Evolutionary conservation across 2,888 invertebrate species (phyloP), one percentile per base, ranked within the genome.

Genomic region (Yponomeuta malinellus): DNA sequence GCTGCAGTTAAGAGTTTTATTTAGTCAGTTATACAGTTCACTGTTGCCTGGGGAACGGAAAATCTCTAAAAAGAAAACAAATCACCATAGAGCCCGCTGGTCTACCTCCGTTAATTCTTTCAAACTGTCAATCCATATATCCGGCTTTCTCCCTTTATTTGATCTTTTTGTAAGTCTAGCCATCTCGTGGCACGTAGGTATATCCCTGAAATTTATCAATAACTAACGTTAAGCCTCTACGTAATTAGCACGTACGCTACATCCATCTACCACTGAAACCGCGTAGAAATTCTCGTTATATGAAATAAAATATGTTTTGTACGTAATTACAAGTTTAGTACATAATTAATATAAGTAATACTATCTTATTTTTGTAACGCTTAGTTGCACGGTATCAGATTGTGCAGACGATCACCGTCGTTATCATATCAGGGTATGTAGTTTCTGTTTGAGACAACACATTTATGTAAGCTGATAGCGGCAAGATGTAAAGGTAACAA

Each of bases 391-490:
- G 29, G 15, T 37, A 67, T 67, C 67, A 67, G n/a, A 43, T 37
- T 37, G 67, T 43, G n/a, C 67, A 37, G 33, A 67, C 31, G n/a
- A 64, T 64, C 64, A 8, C 37, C 59, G 48, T 64, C 64, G 64
- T 48, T 64, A n/a, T 48, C 52, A 29, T 67, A 71, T 71, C 71
- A 73, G 71, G 71, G 71, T 75, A 73, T 74, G 82, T 83, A 83
- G 83, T 85, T 86, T 80, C 81, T 79, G 82, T 81, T 83, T 81
- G 78, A 83, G 82, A 82, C 79, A 81, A 83, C 83, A 80, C 78
- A 81, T 82, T 81, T 83, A 81, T 85, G 84, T 85, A 81, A 81
- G 79, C 80, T 80, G 91, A 92, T 91, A 92, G 91, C 91, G 91
- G 91, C 82, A 78, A 81, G 81, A 80, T 81, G 82, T 81, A 87